Percentiles rank a stretch among this genome's conserved stretches.
phyloP scores from a whole-genome alignment of 1,140 invertebrate species.

The Batillaria attramentaria region DNA sequence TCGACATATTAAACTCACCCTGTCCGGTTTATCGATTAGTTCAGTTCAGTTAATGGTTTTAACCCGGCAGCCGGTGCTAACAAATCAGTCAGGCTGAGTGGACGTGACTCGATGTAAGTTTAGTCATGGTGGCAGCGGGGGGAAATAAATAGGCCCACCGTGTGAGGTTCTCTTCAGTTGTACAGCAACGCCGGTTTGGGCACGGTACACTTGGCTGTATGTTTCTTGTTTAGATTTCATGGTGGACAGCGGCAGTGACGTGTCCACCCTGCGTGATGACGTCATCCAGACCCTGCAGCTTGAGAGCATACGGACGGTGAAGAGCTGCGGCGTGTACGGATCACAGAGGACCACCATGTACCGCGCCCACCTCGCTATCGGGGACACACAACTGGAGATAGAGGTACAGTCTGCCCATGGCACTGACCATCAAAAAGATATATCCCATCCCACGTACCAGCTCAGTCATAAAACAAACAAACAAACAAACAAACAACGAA shows the following conservation, averaged over 20 bases:
- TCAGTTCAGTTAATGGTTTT: too few species aligned
- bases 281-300: constrained; percentile 58
- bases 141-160: background rate
- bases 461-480: background rate
- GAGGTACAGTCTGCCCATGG: too few species aligned
- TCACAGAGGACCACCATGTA: constrained; percentile 64
- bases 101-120: background rate
- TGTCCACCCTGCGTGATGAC: constrained; percentile 64
- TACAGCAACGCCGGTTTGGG: too few species aligned
- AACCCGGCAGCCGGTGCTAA: too few species aligned
- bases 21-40: too few species aligned
- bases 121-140: background rate
- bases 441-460: background rate
- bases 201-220: too few species aligned
- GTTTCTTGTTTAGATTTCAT: constrained; percentile 63
- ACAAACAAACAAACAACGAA: too few species aligned
- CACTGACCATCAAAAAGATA: background rate
- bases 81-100: background rate
- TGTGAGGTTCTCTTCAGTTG: background rate
- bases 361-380: constrained; percentile 58
- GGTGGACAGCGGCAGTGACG: constrained; percentile 70
- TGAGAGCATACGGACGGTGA: constrained; percentile 60
- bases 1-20: too few species aligned
- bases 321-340: constrained; percentile 66
- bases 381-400: constrained; percentile 59